Evolutionary conservation across 2,888 invertebrate species (phyloP).

Genomic region (Eristalis arbustorum): DNA sequence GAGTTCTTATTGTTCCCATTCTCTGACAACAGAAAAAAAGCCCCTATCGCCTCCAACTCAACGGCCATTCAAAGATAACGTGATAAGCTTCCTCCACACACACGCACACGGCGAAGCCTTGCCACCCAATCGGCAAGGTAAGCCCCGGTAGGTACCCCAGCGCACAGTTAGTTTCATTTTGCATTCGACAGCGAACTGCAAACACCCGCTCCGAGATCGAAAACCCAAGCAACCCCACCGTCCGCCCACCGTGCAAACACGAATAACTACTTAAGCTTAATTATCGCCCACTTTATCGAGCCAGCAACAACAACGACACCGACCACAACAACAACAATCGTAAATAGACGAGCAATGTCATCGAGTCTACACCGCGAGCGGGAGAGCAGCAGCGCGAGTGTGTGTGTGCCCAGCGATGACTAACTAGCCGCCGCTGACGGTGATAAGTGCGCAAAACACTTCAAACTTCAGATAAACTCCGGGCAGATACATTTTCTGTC

Average conservation of each 20-base stretch:
- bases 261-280: slow-evolving; percentile 34
- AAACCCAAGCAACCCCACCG: background rate
- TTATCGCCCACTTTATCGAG: slow-evolving; percentile 47
- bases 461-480: slow-evolving; percentile 31
- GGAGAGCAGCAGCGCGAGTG: background rate
- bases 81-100: slow-evolving; percentile 42
- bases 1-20: background rate
- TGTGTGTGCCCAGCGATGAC: slow-evolving; percentile 20
- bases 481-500: slow-evolving; percentile 11
- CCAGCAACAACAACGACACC: background rate
- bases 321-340: background rate
- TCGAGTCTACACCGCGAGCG: slow-evolving; percentile 7
- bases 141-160: slow-evolving; percentile 20
- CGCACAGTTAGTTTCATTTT: slow-evolving; percentile 50
- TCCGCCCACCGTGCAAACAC: background rate
- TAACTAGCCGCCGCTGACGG: slow-evolving; percentile 18
- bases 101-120: slow-evolving; percentile 3
- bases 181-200: slow-evolving; percentile 55
- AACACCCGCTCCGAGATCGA: background rate
- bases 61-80: slow-evolving; percentile 36
- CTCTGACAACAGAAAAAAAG: background rate
- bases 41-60: slow-evolving; percentile 15
- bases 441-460: slow-evolving; percentile 33
- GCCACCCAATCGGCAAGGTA: slow-evolving; percentile 28
- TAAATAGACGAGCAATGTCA: slow-evolving; percentile 13